Evolutionary conservation across 2,113 vertebrate genomes (phyloP).

Genomic region (Dromas ardeola): DNA sequence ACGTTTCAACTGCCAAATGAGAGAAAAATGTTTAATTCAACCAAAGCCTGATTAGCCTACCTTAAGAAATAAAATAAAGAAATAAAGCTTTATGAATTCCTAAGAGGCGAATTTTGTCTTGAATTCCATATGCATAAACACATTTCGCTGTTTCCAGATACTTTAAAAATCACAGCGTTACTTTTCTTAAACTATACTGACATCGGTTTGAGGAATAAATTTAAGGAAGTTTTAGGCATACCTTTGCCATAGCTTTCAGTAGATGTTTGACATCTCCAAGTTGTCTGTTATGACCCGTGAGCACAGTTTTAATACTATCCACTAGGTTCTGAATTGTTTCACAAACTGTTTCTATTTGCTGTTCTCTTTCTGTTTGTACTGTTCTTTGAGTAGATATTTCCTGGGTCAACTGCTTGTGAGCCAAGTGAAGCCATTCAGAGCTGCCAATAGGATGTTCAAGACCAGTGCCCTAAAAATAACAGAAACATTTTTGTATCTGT

Average conservation of each 20-base stretch:
- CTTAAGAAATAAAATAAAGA: background rate
- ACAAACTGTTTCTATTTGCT: constrained; percentile 89
- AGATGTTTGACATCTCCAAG: constrained; percentile 96
- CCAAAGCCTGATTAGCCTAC: background rate
- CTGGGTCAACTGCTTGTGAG: constrained; percentile 90
- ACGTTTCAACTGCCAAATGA: background rate
- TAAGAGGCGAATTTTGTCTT: background rate
- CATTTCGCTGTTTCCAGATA: background rate
- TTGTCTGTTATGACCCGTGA: constrained; percentile 93
- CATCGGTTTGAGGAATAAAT: background rate
- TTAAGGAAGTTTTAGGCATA: constrained; percentile 18
- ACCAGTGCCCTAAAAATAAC: constrained; percentile 81
- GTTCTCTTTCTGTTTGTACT: constrained; percentile 89
- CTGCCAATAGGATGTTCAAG: constrained; percentile 90
- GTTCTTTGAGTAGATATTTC: constrained; percentile 86
- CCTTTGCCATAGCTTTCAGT: constrained; percentile 98
- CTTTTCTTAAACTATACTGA: background rate
- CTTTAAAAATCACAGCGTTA: background rate
- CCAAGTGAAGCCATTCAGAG: constrained; percentile 91
- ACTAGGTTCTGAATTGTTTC: constrained; percentile 94
- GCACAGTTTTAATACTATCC: constrained; percentile 92
- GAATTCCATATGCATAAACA: background rate
- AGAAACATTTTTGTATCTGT: background rate
- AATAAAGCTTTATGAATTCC: background rate
- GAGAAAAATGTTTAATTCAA: background rate